These are phyloP conservation scores for Pogoniulus pusillus DNA, from an alignment of 2,797 vertebrate genomes.

Conservation along the genomic window DNA sequence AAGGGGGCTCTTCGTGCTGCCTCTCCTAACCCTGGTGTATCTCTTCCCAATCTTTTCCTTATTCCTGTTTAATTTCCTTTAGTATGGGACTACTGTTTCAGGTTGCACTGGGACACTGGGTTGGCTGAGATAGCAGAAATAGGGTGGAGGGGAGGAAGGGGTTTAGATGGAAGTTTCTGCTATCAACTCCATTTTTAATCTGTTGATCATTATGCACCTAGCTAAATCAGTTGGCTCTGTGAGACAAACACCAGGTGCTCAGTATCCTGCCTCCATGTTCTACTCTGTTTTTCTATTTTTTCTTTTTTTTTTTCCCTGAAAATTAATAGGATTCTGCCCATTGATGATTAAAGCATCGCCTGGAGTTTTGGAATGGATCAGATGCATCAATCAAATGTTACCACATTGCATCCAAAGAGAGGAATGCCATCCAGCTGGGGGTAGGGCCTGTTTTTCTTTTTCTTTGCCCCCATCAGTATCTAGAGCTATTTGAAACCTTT, in stretches of 20 bases:
- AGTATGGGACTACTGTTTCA: background rate
- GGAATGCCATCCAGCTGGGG: slow-evolving; percentile 64
- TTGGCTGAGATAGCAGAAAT: background rate
- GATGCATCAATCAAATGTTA: slow-evolving; percentile 49
- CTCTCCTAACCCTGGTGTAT: background rate
- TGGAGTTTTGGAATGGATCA: slow-evolving; percentile 67
- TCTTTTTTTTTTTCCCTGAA: background rate
- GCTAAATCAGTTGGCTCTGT: slow-evolving; percentile 6
- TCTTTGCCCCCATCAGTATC: slow-evolving; percentile 12
- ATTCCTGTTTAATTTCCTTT: background rate
- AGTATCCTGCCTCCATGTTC: slow-evolving; percentile 40
- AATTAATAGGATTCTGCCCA: slow-evolving; percentile 56
- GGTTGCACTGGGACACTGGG: background rate
- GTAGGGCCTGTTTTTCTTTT: slow-evolving; percentile 60
- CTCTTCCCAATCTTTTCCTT: slow-evolving; percentile 21
- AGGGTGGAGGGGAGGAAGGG: background rate
- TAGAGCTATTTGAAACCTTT: slow-evolving; percentile 8
- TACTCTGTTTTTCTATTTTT: slow-evolving; percentile 52
- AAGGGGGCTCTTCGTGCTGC: background rate
- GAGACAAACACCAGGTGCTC: background rate
- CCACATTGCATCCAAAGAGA: slow-evolving; percentile 59
- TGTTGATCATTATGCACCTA: background rate
- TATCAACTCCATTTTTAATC: background rate
- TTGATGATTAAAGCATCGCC: slow-evolving; percentile 50
- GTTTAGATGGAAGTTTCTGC: background rate